Base-by-base conservation (phyloP, 1,140 invertebrate species). In the Arctopsyche grandis region DNA sequence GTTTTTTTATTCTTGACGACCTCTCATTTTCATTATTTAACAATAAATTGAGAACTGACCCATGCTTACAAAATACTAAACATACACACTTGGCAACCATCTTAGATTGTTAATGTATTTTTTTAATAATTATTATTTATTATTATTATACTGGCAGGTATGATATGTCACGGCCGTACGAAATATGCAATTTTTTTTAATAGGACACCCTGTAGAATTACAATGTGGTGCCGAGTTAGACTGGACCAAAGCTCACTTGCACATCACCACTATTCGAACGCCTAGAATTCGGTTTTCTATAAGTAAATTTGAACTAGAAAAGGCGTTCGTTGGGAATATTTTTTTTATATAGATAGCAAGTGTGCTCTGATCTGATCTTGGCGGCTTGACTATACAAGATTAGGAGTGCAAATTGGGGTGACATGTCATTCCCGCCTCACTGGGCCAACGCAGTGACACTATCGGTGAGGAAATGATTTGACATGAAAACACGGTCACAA, bases 31-130 rank as follows among this genome's bases (percentile, higher is more conserved):
- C 81, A 79, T 82, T 77, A 78, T 81, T 77, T 82, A 82, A 82
- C 79, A 82, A 82, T 80, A 78, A 80, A 80, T 81, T 80, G 79
- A 80, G 81, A 82, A 82, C 79, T 82, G 79, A 80, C 81, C 81
- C 79, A 80, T 79, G 77, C 79, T 82, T 82, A 82, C 81, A 82
- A 82, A 82, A 80, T 82, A 80, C 79, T 80, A 81, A 82, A 81
- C 79, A 82, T 82, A 82, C 81, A 82, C 81, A 82, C 81, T 82
- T 79, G 81, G 81, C 81, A 80, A 82, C 79, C 81, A 75, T 82
- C 79, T 82, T 78, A 77, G 78, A 79, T 78, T 80, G 56, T 76
- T 78, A 58, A 69, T 70, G 38, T 79, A 38, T 77, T 60, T 60
- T 60, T 66, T 66, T 66, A 26, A 12, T 66, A 66, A 26, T 66